Base-by-base conservation (phyloP, 1,140 invertebrate species). In the Saccostrea glomerata region DNA sequence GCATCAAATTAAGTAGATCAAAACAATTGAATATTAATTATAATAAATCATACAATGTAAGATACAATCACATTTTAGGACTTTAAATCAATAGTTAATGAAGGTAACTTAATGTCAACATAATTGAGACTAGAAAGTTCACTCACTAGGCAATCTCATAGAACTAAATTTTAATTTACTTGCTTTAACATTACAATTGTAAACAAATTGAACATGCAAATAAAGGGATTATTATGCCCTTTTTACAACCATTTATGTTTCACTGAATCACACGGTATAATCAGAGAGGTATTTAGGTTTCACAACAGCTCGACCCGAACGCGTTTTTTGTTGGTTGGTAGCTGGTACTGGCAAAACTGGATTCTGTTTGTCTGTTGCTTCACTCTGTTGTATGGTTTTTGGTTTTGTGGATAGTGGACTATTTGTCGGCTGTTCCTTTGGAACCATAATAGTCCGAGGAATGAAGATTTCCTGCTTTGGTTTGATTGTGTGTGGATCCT, bases 401-500 rank as follows among this genome's bases (percentile, higher is more conserved):
- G 60, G 15, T 23, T 63, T 63, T 17, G 60, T 23, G 17, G 60
- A 6, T 15, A 23, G 60, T 15, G n/a, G n/a, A 63, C n/a, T 6
- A 23, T 63, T 63, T 63, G 60, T 17, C 12, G 60, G 20, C 6
- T 17, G 60, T 7, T 63, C n/a, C 20, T 23, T 63, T 17, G 60
- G 60, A 63, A 63, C 60, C n/a, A n/a, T 23, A 63, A 4, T 17
- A 63, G 13, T 63, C 17, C 13, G 60, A 6, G 60, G n/a, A 15
- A 17, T 23, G 15, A 12, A 63, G 17, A 17, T 23, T 63, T 63
- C 60, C 6, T 63, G 60, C 20, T 12, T 63, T 17, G 60, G 60
- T 63, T 63, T 13, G 60, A 86, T 77, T 0, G n/a, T 54, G 23
- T 86, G 63, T 15, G 86, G 86, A n/a, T 73, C 63, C 30, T 86